Percentiles rank a stretch among this genome's conserved stretches.
These are phyloP conservation scores for Tapirus indicus DNA, from an alignment of 2,797 vertebrate species.

Conservation along the genomic window DNA sequence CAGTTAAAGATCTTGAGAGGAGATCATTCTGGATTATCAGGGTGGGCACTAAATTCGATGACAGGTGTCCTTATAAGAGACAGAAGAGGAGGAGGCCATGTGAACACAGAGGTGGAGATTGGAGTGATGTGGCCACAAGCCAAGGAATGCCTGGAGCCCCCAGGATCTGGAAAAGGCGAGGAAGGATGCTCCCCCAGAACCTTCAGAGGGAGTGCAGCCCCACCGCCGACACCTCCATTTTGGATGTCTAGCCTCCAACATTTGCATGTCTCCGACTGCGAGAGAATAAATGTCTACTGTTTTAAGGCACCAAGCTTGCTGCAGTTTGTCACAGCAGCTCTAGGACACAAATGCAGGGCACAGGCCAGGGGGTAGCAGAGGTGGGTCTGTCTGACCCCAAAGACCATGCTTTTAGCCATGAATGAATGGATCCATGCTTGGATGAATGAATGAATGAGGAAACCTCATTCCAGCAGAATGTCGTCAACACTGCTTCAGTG, in stretches of 20 bases:
- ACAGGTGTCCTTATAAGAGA: neutral
- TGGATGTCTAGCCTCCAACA: neutral
- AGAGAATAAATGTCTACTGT: neutral
- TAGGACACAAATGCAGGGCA: neutral
- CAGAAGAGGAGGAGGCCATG: neutral
- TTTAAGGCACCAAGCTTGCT: neutral
- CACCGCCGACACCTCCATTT: rapidly evolving
- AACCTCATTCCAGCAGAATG: neutral
- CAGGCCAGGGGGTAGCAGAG: neutral
- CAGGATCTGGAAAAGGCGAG: neutral
- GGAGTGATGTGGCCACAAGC: neutral
- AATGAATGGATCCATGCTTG: neutral
- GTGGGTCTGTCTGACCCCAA: neutral
- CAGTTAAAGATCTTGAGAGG: neutral
- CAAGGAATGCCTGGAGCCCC: neutral
- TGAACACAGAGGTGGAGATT: neutral
- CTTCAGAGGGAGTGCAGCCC: rapidly evolving
- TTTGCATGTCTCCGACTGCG: neutral
- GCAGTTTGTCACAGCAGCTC: neutral
- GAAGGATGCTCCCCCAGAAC: neutral
- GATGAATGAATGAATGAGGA: neutral
- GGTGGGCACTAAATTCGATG: neutral
- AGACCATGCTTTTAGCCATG: neutral
- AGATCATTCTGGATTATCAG: neutral
- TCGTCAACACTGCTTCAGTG: neutral